A percentile compares a stretch with the other conserved stretches of the same genome.
phyloP scores from a whole-genome alignment of 1,140 invertebrate species.

The Archivesica marissinica region DNA sequence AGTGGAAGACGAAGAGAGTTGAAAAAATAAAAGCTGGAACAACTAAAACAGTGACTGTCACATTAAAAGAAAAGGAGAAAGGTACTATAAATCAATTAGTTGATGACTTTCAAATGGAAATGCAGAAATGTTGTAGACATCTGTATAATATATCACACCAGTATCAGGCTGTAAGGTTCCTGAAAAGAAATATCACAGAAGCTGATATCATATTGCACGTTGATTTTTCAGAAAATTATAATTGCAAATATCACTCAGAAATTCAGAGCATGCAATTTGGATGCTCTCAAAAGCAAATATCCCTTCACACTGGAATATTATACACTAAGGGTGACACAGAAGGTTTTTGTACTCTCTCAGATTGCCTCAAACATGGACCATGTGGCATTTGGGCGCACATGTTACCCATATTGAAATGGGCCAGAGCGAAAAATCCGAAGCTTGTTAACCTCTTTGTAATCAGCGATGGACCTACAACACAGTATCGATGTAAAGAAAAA shows the following conservation, averaged over 20 bases:
- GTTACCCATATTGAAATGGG: too few species aligned
- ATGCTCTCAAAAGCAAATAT: constrained; percentile 47
- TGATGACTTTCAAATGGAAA: too few species aligned
- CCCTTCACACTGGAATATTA: constrained; percentile 60
- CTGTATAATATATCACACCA: too few species aligned
- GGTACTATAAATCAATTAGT: too few species aligned
- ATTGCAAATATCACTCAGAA: constrained; percentile 4
- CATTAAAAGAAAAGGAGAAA: too few species aligned
- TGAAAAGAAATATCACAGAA: too few species aligned
- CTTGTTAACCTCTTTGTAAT: constrained; percentile 64
- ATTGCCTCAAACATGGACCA: constrained; percentile 61
- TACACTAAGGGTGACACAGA: not conserved
- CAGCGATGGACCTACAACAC: constrained; percentile 68
- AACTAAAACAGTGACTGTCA: not conserved
- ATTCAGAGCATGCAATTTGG: constrained; percentile 69
- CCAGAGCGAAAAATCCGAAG: constrained; percentile 32
- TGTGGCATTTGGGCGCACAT: constrained; percentile 66
- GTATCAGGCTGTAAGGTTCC: too few species aligned
- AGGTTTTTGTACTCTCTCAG: constrained; percentile 60
- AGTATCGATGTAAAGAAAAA: constrained; percentile 67
- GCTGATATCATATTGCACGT: too few species aligned
- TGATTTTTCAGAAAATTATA: constrained; percentile 19
- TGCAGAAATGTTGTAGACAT: too few species aligned
- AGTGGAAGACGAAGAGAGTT: not conserved
- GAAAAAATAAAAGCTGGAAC: not conserved